Base-by-base conservation (phyloP, 2,113 vertebrate species). In the Oceanodroma tethys region DNA sequence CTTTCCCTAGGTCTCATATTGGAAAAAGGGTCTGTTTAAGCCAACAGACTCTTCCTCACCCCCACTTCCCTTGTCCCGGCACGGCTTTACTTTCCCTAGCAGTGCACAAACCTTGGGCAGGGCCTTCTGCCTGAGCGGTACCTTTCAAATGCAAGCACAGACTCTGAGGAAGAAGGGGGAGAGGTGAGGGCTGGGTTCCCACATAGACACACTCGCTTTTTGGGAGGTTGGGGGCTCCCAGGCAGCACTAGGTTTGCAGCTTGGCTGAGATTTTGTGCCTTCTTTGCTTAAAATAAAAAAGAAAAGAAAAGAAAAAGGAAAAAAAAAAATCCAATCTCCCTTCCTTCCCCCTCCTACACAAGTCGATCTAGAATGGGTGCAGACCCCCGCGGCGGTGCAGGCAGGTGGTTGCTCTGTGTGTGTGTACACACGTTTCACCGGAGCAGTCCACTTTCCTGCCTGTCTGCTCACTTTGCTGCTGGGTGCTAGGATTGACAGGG, bases 261-360 rank as follows among this genome's bases (percentile, higher is more conserved):
- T 94, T 96, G 95, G 95, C 95, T 97, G 96, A 97, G 97, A 93
- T 97, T 96, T 96, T 96, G 95, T 97, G 96, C 95, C 97, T 98
- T 97, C 52, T 95, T 97, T 95, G 92, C 93, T 94, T 93, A 94
- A 95, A 78, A 86, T 32, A 22, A 63, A 73, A 58, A 29, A 13
- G 34, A 83, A 60, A 29, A 13, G 34, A 83, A 60, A 56, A 47
- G 34, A 82, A 3, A 45, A 27, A 56, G 17, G 7, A 25, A 23
- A 71, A 88, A 53, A 50, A 55, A 60, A 63, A 65, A 26, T 38
- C 50, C 86, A 55, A 16, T 3, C 27, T 88, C 60, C 34, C 13
- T 81, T 75, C 30, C 27, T 80, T 40, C 32, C n/a, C 67, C 26
- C 22, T 48, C 50, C 11, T 62, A 22, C 34, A 43, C 26, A 59